Percentiles rank a stretch among this genome's conserved stretches.
These are phyloP conservation scores for Entelurus aequoreus DNA, from an alignment of 2,113 vertebrate species.

Conservation along the genomic window DNA sequence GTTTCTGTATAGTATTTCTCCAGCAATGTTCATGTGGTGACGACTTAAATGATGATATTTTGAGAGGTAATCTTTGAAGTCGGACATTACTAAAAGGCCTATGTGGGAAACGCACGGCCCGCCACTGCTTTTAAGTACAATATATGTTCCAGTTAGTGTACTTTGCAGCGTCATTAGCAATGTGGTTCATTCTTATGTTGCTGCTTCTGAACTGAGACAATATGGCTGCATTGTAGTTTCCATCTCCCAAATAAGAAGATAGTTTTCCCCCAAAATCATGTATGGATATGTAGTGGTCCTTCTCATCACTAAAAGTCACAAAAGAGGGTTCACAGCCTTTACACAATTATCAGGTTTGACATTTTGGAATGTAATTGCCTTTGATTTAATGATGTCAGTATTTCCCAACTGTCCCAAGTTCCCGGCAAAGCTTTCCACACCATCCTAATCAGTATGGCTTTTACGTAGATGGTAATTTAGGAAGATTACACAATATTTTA, in stretches of 20 bases:
- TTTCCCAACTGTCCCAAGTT: conserved; percentile 10
- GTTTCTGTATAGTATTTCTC: no score
- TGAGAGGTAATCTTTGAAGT: no score
- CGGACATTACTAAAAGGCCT: no score
- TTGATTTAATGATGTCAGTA: conserved; percentile 32
- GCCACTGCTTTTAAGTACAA: not conserved
- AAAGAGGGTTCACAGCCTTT: conserved; percentile 3
- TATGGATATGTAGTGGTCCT: conserved; percentile 1
- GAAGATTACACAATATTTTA: conserved; percentile 21
- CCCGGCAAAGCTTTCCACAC: conserved; percentile 14
- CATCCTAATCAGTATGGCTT: conserved; percentile 16
- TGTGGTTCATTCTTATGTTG: not conserved
- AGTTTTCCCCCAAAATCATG: conserved; percentile 6
- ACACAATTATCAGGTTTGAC: conserved; percentile 11
- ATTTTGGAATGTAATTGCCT: conserved; percentile 25
- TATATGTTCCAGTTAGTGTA: not conserved
- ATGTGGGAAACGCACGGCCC: no score
- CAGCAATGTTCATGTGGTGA: no score
- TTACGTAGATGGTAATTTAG: conserved; percentile 7
- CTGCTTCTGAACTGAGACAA: conserved; percentile 7
- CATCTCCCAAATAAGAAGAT: not conserved
- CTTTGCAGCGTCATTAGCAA: not conserved
- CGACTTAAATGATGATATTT: no score
- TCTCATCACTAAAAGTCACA: not conserved
- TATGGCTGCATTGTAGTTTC: conserved; percentile 2